Evolutionary conservation across 2,113 vertebrate species (phyloP).

Genomic region (Melanostigma gelatinosum): DNA sequence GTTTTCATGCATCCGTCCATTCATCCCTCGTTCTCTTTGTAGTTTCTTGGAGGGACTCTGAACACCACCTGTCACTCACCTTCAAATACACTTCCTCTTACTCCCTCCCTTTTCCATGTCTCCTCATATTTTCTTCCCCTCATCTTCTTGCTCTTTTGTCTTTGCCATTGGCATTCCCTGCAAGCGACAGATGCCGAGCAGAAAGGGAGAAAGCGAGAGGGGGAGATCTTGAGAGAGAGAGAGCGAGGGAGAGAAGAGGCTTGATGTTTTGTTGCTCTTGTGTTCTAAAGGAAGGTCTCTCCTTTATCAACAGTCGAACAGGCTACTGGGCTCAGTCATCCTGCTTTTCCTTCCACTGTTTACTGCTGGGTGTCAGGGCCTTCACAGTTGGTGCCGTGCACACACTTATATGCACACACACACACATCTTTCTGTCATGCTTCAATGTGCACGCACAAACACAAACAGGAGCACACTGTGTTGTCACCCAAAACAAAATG

Average conservation of each 20-base stretch:
- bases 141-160: conserved; percentile 14
- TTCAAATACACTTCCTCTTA: background rate
- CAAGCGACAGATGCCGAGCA: conserved; percentile 20
- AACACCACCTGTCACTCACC: conserved; percentile 1
- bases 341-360: conserved; percentile 29
- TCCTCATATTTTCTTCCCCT: background rate
- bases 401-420: conserved; percentile 1
- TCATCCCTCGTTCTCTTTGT: conserved; percentile 5
- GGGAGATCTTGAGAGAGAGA: background rate
- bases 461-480: background rate
- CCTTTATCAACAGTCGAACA: conserved; percentile 50
- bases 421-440: conserved; percentile 29
- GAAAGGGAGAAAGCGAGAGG: background rate
- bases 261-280: conserved; percentile 42
- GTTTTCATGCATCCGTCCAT: conserved; percentile 13
- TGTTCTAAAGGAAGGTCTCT: conserved; percentile 35
- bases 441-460: background rate
- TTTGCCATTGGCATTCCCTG: conserved; percentile 41
- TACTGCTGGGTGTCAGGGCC: conserved; percentile 40
- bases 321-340: conserved; percentile 41
- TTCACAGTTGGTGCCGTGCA: conserved; percentile 22
- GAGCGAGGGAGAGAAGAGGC: background rate
- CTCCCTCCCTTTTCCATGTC: background rate
- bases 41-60: conserved; percentile 19
- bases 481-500: conserved; percentile 29